These are phyloP conservation scores for Loriculus beryllinus DNA, from an alignment of 2,797 vertebrate genomes.

Conservation along the genomic window DNA sequence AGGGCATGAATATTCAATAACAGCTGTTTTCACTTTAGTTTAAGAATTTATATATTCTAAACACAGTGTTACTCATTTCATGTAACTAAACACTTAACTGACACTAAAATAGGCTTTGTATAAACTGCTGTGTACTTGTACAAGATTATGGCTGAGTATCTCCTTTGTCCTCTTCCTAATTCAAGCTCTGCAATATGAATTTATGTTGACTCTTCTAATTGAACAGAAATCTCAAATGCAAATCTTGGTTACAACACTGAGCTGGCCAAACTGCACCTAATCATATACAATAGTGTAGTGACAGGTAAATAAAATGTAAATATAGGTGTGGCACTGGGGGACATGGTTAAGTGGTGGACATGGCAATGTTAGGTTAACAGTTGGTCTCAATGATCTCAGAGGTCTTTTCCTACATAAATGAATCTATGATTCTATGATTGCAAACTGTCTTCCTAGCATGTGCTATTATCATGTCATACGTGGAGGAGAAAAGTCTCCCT, in stretches of 20 bases:
- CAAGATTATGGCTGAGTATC: background rate
- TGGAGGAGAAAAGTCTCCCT: background rate
- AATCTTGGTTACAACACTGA: background rate
- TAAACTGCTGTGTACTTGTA: background rate
- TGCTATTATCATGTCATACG: background rate
- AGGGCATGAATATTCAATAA: background rate
- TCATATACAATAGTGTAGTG: background rate
- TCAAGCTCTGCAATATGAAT: background rate
- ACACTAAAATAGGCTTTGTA: background rate
- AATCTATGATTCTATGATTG: background rate
- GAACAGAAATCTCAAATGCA: background rate
- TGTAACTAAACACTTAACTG: background rate
- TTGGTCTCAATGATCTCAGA: background rate
- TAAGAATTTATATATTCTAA: background rate
- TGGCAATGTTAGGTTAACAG: background rate
- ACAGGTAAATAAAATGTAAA: background rate
- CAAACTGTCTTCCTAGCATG: background rate
- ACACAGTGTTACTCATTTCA: background rate
- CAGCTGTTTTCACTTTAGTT: background rate
- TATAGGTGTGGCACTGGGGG: background rate
- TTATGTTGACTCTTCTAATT: background rate
- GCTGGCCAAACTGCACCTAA: background rate
- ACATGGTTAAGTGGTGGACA: background rate
- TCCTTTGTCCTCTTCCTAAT: background rate
- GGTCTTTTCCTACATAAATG: background rate